Evolutionary conservation across 2,113 vertebrate species (phyloP), one percentile per base, ranked within the genome.

Genomic region (Nothobranchius furzeri): DNA sequence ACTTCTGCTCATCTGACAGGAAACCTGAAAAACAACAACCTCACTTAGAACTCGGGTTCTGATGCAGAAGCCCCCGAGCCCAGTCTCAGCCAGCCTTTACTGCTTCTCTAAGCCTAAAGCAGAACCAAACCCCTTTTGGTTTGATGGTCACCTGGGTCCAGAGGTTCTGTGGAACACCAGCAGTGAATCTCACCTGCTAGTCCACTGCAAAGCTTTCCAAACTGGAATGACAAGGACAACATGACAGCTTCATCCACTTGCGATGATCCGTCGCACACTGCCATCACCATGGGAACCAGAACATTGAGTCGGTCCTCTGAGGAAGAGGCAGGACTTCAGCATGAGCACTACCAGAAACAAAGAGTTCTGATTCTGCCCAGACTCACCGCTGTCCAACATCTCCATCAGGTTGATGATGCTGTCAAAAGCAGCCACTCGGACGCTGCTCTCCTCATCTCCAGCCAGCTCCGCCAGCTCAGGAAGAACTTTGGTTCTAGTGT

Each of bases 131-230:
- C 30, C 30, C 4, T 3, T 30, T 30, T 4, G 2, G 30, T 30
- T 30, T 30, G 30, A 30, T 30, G 30, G 30, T 37, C 14, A 35
- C 15, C 35, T 37, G 13, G 35, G 15, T 8, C 15, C 14, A 37
- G 37, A 8, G 12, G 9, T 15, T 20, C 11, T 20, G 3, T 54
- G 17, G 2, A 4, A 30, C 30, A 30, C 30, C 30, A 30, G 30
- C 30, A 30, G 2, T 30, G 30, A 10, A 30, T 25, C 85, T 76
- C 37, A 98, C 96, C 96, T 88, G 95, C 94, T 54, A 98, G 90
- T 83, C 95, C 95, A 43, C 95, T 95, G 83, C 96, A 98, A 5
- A 98, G 92, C 83, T 96, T 96, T 75, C 96, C 96, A 87, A 96
- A 94, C 85, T 97, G 94, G 73, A 95, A 95, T 2, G 96, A 97